Evolutionary conservation across 2,113 vertebrate genomes (phyloP).

Genomic region (Cygnus atratus): DNA sequence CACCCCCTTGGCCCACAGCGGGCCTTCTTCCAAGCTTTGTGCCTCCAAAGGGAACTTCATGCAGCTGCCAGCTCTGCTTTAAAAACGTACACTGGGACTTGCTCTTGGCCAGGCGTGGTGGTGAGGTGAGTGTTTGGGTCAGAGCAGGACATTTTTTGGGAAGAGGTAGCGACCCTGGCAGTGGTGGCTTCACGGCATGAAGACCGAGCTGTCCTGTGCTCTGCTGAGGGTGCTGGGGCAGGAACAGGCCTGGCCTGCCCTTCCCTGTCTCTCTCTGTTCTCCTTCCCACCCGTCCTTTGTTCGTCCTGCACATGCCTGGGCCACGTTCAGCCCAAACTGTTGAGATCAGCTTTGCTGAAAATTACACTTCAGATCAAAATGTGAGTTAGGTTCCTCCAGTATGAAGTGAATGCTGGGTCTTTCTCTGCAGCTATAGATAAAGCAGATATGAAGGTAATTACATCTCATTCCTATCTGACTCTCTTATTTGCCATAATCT

Average conservation of each 20-base stretch:
- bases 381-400: slow-evolving; percentile 36
- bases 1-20: background rate
- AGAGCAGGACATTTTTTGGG: background rate
- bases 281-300: slow-evolving; percentile 21
- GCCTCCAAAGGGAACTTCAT: background rate
- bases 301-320: slow-evolving; percentile 46
- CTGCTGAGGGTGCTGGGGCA: background rate
- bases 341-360: slow-evolving; percentile 61
- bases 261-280: background rate
- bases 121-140: background rate
- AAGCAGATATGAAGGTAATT: slow-evolving; percentile 44
- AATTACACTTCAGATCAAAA: slow-evolving; percentile 22
- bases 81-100: background rate
- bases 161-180: background rate
- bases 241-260: rapidly evolving
- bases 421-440: slow-evolving; percentile 60
- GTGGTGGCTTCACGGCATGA: background rate
- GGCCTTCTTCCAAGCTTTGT: background rate
- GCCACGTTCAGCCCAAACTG: background rate
- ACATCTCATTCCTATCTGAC: slow-evolving; percentile 59
- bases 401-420: background rate
- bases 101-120: background rate
- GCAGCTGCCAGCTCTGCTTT: too few species aligned
- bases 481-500: slow-evolving; percentile 70
- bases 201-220: background rate